Evolutionary conservation across 2,797 vertebrate species (phyloP).

Genomic region (Catharus ustulatus): DNA sequence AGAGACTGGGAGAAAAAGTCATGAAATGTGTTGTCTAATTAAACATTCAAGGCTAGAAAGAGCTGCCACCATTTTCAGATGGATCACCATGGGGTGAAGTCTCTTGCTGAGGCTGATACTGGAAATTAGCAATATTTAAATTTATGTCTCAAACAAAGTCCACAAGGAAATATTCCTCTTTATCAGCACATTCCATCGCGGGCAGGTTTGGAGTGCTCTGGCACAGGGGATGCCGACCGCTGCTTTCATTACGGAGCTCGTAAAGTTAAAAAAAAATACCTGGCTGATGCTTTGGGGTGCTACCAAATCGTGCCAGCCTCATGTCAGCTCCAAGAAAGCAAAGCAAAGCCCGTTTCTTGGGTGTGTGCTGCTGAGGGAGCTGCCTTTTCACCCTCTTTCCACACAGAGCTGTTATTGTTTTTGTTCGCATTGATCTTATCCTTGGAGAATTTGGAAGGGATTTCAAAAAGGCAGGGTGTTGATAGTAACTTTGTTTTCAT

Average conservation of each 20-base stretch:
- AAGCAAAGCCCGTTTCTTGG: background rate
- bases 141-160: slow-evolving; percentile 1
- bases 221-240: background rate
- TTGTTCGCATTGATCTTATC: slow-evolving; percentile 51
- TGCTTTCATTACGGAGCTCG: background rate
- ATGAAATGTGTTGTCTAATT: fast-evolving
- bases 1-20: background rate
- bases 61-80: background rate
- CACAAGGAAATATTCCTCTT: slow-evolving; percentile 3
- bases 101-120: background rate
- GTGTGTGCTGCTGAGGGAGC: slow-evolving; percentile 14
- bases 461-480: slow-evolving; percentile 59
- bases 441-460: slow-evolving; percentile 52
- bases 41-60: background rate
- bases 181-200: slow-evolving; percentile 43
- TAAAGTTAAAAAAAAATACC: background rate
- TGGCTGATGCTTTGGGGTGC: background rate
- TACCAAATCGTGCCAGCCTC: background rate
- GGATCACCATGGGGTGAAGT: background rate
- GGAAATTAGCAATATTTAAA: slow-evolving; percentile 41
- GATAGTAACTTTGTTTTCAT: slow-evolving; percentile 24
- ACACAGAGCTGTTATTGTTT: slow-evolving; percentile 43
- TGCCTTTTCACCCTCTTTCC: slow-evolving; percentile 63
- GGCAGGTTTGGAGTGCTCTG: slow-evolving; percentile 23
- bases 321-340: background rate